phyloP scores from a whole-genome alignment of 1,140 invertebrate genomes.

The Drosophila seguyi region DNA sequence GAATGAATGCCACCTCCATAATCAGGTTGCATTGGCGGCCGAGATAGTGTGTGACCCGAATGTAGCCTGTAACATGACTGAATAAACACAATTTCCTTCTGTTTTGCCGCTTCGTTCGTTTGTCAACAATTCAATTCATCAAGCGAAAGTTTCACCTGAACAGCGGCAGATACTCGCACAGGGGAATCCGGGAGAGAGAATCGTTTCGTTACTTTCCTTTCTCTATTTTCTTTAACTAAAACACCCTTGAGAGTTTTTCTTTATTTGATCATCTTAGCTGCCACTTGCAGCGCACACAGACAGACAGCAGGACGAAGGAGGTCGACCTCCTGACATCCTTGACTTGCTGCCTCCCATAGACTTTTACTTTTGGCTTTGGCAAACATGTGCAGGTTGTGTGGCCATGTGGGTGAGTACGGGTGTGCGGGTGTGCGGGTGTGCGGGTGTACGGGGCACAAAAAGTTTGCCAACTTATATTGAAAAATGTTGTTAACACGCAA shows the following conservation, averaged over 20 bases:
- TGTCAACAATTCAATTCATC: conserved; percentile 84
- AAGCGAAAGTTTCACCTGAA: conserved; percentile 71
- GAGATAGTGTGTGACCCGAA: conserved; percentile 8
- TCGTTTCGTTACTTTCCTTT: conserved; percentile 72
- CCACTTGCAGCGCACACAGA: conserved; percentile 71
- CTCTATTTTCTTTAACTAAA: conserved; percentile 80
- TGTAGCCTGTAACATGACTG: conserved; percentile 76
- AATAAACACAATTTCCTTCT: conserved; percentile 80
- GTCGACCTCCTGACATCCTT: conserved; percentile 75
- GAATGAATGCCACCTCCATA: neutral
- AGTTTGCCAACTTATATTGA: conserved; percentile 83
- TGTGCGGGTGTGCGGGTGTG: conserved; percentile 28
- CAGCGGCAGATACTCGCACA: conserved; percentile 28
- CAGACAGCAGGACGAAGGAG: conserved; percentile 61
- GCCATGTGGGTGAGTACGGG: conserved; percentile 39
- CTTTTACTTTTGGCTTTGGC: conserved; percentile 80
- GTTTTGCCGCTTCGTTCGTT: conserved; percentile 71
- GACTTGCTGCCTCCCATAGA: conserved; percentile 79
- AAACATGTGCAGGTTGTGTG: conserved; percentile 55
- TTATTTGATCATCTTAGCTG: conserved; percentile 83
- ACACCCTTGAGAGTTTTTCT: conserved; percentile 77
- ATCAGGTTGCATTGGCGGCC: neutral
- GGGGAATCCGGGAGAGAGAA: conserved; percentile 13
- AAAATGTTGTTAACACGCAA: conserved; percentile 83
- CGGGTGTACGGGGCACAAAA: conserved; percentile 49